Conservation (phyloP, 1,140 invertebrate genomes). For the Maniola jurtina region DNA sequence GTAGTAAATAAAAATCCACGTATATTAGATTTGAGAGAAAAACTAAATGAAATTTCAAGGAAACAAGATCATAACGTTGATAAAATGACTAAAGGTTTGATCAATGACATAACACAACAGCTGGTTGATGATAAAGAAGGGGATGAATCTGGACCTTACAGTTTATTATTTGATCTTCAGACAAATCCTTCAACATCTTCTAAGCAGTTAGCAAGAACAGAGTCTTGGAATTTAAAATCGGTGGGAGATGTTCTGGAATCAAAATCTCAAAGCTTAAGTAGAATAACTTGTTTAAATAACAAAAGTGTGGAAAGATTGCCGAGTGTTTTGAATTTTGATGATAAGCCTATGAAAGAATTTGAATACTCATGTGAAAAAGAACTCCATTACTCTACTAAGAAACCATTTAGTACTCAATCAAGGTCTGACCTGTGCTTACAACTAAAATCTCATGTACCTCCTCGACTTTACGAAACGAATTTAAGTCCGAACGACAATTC, state of each 20-base stretch:
- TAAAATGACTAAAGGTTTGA: conserved; percentile 62
- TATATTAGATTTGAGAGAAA: conserved; percentile 69
- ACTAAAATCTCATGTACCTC: conserved; percentile 60
- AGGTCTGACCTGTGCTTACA: conserved; percentile 70
- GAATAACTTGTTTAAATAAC: conserved; percentile 39
- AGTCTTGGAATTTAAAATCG: conserved; percentile 41
- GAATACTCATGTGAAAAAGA: conserved; percentile 74
- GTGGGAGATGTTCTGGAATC: conserved; percentile 36
- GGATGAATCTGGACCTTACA: conserved; percentile 78
- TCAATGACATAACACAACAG: conserved; percentile 70
- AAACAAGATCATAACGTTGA: conserved; percentile 67
- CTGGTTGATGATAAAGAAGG: conserved; percentile 67
- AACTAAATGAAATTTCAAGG: conserved; percentile 69
- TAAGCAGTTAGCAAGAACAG: conserved; percentile 35
- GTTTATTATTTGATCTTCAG: conserved; percentile 78
- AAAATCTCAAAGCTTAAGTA: conserved; percentile 39
- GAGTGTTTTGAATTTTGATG: conserved; percentile 69
- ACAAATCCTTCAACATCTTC: conserved; percentile 55
- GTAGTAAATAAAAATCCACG: conserved; percentile 65
- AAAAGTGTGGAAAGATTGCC: conserved; percentile 62
- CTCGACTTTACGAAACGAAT: conserved; percentile 62
- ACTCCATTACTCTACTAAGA: conserved; percentile 51
- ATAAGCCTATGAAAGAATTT: conserved; percentile 71
- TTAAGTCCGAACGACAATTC: conserved; percentile 73
- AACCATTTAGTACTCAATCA: conserved; percentile 62